Conservation (phyloP, 2,797 vertebrate species). For the Cuniculus paca region DNA sequence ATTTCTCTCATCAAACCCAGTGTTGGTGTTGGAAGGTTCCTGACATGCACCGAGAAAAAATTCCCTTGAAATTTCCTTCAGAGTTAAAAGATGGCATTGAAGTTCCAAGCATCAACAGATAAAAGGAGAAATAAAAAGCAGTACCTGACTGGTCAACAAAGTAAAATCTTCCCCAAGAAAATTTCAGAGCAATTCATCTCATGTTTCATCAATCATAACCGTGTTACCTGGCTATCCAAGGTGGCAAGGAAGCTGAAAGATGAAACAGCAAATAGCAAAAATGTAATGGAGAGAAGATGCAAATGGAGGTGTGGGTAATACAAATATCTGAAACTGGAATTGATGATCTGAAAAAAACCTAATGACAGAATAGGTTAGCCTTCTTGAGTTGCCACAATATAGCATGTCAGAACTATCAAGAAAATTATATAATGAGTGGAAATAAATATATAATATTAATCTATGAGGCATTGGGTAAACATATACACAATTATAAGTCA, state of each 20-base stretch:
- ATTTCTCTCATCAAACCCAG: neutral
- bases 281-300: neutral
- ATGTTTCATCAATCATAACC: neutral
- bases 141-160: neutral
- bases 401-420: neutral
- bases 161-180: neutral
- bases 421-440: neutral
- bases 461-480: neutral
- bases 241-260: neutral
- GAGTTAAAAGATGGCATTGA: neutral
- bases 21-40: no score
- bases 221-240: neutral
- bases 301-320: neutral
- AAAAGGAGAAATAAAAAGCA: neutral
- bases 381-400: neutral
- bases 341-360: neutral
- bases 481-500: neutral
- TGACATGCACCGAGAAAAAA: neutral
- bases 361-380: neutral
- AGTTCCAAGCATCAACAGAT: neutral
- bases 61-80: neutral
- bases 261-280: neutral
- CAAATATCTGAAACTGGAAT: neutral
- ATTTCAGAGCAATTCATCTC: neutral
- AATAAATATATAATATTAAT: neutral